Percentiles rank a stretch among this genome's conserved stretches.
Conservation (phyloP, 64 coral and sea anemone species). For the Acropora yongei region DNA sequence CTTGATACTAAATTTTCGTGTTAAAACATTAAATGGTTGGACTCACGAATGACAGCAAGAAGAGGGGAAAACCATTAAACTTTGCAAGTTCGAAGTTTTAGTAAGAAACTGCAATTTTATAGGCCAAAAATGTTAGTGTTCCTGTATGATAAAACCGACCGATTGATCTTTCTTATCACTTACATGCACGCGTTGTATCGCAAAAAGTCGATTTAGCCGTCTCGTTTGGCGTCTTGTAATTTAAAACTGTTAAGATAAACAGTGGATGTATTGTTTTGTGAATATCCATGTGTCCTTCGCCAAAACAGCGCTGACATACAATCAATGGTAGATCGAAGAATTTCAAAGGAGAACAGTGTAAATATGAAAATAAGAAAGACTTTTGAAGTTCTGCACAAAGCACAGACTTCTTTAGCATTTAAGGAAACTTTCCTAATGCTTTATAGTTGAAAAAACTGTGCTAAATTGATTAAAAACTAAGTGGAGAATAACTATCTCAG, state of each 20-base stretch:
- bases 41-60: too few relatives aligned
- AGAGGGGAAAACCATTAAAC: too few relatives aligned
- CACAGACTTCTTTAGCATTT: background rate
- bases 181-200: background rate
- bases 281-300: background rate
- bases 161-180: background rate
- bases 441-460: background rate
- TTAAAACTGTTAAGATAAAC: too few relatives aligned
- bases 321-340: background rate
- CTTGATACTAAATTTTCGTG: too few relatives aligned
- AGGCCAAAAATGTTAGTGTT: too few relatives aligned
- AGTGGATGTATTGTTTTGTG: too few relatives aligned
- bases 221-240: background rate
- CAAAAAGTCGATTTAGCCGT: background rate
- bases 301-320: background rate
- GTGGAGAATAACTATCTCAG: background rate
- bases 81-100: too few relatives aligned
- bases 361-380: too few relatives aligned
- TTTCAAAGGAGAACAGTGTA: background rate
- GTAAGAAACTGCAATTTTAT: too few relatives aligned
- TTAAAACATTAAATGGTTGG: too few relatives aligned
- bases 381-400: too few relatives aligned
- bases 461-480: background rate
- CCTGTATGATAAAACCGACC: background rate
- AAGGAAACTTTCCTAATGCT: background rate